phyloP scores from a whole-genome alignment of 1,140 invertebrate genomes.

The Drosophila guanche region DNA sequence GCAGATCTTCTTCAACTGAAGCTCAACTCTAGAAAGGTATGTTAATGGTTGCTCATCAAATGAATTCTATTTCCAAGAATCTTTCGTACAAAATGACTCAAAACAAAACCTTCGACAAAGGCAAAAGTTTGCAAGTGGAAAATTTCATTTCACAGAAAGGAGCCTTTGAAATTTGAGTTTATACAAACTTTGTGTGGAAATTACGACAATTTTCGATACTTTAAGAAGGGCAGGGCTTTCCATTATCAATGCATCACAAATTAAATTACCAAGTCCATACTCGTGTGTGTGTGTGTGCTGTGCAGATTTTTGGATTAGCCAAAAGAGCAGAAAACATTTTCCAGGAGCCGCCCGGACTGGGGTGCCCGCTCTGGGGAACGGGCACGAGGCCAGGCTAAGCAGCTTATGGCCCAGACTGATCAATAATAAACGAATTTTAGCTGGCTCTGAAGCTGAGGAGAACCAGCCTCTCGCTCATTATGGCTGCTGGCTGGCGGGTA shows the following conservation, averaged over 20 bases:
- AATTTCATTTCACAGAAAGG: background rate
- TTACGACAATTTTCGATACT: too few species aligned
- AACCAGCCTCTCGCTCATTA: constrained; percentile 19
- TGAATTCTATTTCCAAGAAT: constrained; percentile 1
- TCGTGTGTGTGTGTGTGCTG: background rate
- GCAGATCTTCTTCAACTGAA: constrained; percentile 17
- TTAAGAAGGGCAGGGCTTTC: background rate
- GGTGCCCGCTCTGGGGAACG: constrained; percentile 13
- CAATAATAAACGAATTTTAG: constrained; percentile 49
- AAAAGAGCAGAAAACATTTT: constrained; percentile 29
- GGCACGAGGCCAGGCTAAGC: constrained; percentile 31
- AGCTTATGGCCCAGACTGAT: constrained; percentile 46
- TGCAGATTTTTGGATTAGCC: constrained; percentile 25
- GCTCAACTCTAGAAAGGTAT: constrained; percentile 32
- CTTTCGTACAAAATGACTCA: background rate
- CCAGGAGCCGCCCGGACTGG: constrained; percentile 14
- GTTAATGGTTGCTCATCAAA: constrained; percentile 8
- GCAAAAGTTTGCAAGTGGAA: background rate
- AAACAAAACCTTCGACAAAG: background rate
- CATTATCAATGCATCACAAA: background rate
- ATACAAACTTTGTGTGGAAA: background rate
- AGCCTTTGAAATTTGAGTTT: too few species aligned
- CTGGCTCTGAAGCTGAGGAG: background rate
- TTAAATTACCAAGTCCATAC: constrained; percentile 4
- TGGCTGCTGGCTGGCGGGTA: constrained; percentile 15